Percentiles rank a stretch among this genome's conserved stretches.
Conservation (phyloP, 2,888 invertebrate species). For the Vesta saturnalis region DNA sequence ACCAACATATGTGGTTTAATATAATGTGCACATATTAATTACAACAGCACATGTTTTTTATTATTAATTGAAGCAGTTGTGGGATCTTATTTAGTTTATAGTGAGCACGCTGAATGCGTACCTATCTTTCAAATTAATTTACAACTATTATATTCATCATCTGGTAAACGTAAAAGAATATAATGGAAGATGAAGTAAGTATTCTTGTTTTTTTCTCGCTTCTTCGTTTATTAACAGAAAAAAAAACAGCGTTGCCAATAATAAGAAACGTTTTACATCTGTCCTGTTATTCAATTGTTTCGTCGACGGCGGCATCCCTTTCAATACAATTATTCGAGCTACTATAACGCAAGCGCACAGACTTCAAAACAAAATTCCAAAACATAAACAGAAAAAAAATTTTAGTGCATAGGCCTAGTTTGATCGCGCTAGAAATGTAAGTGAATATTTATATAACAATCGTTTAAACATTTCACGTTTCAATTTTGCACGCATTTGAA, state of each 20-base stretch:
- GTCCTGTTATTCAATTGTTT: not conserved
- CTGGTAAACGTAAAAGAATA: slow-evolving; percentile 4
- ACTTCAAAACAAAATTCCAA: not conserved
- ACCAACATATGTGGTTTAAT: slow-evolving; percentile 31
- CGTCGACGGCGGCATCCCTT: not conserved
- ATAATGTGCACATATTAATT: slow-evolving; percentile 32
- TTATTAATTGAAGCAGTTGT: slow-evolving; percentile 28
- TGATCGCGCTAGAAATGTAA: no score
- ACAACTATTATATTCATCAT: not conserved
- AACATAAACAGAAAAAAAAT: not conserved
- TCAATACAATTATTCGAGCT: not conserved
- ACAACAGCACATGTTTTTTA: slow-evolving; percentile 30
- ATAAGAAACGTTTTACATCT: not conserved
- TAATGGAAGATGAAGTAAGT: slow-evolving; percentile 5
- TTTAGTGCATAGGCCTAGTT: not conserved
- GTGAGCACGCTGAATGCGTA: not conserved
- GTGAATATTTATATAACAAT: no score
- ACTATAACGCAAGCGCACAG: not conserved
- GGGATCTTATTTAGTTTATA: slow-evolving; percentile 11
- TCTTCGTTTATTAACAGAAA: not conserved
- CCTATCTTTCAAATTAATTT: not conserved
- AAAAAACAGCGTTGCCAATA: not conserved
- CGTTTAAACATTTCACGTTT: no score
- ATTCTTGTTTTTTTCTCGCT: not conserved
- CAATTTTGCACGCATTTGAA: no score